These are phyloP conservation scores for Drosophila hydei DNA, from an alignment of 1,140 invertebrate genomes.

Conservation along the genomic window DNA sequence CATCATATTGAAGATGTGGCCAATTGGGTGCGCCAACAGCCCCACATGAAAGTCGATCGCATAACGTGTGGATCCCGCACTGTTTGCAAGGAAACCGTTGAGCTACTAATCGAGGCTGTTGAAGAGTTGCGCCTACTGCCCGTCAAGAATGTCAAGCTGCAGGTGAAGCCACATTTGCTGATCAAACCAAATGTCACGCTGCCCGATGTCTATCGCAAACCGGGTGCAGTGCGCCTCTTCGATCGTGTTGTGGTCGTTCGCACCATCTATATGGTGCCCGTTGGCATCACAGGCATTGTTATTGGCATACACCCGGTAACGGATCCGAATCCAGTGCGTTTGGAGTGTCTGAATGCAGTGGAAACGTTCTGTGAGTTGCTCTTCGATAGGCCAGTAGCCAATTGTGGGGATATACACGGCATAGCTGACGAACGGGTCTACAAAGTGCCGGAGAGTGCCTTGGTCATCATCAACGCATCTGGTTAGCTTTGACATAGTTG, in stretches of 20 bases:
- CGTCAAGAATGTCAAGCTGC: constrained; percentile 87
- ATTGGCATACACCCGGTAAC: constrained; percentile 87
- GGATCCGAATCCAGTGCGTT: constrained; percentile 77
- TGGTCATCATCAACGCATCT: constrained; percentile 52
- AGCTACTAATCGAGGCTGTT: constrained; percentile 86
- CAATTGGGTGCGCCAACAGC: constrained; percentile 89
- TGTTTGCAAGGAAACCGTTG: constrained; percentile 89
- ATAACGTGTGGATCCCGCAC: constrained; percentile 88
- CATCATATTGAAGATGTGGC: constrained; percentile 86
- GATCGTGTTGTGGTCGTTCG: constrained; percentile 93
- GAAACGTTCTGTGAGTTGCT: constrained; percentile 75
- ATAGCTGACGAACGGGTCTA: constrained; percentile 73
- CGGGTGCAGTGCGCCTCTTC: constrained; percentile 88
- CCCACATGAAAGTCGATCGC: constrained; percentile 86
- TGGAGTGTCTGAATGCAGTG: constrained; percentile 70
- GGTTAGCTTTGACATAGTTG: constrained; percentile 17
- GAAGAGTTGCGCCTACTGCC: constrained; percentile 84
- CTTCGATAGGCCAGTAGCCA: constrained; percentile 66
- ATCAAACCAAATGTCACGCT: constrained; percentile 86
- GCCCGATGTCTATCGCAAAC: constrained; percentile 60
- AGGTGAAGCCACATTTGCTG: constrained; percentile 91
- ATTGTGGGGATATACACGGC: constrained; percentile 71
- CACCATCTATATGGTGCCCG: constrained; percentile 88
- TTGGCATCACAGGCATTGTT: constrained; percentile 92
- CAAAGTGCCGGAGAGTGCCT: constrained; percentile 66